Evolutionary conservation across 2,797 vertebrate genomes (phyloP).

Genomic region (Podarcis siculus): DNA sequence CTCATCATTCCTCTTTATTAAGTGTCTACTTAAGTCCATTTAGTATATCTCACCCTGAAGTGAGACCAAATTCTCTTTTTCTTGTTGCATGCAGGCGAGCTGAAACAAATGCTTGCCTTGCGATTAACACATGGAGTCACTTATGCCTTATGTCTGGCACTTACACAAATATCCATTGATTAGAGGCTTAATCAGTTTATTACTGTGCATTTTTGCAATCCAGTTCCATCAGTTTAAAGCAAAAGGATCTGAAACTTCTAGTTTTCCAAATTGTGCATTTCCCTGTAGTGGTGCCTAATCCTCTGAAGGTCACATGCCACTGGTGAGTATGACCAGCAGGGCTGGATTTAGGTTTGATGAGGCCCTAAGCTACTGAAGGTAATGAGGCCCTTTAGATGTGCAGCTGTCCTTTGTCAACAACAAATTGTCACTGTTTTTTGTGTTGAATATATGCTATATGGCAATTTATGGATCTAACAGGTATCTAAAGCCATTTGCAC

Average conservation of each 20-base stretch:
- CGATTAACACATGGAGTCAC: conserved; percentile 76
- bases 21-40: conserved; percentile 54
- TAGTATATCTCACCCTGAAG: conserved; percentile 51
- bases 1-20: conserved; percentile 57
- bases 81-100: conserved; percentile 39
- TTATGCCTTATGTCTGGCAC: conserved; percentile 68
- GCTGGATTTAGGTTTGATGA: too few species aligned
- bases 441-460: too few species aligned
- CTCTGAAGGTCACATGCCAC: too few species aligned
- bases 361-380: too few species aligned
- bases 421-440: too few species aligned
- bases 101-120: conserved; percentile 68
- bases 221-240: conserved; percentile 66
- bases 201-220: conserved; percentile 73
- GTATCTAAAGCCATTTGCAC: too few species aligned
- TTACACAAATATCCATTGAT: conserved; percentile 77
- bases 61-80: conserved; percentile 50
- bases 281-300: not conserved
- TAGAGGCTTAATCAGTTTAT: conserved; percentile 80
- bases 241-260: not conserved
- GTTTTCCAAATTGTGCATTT: not conserved
- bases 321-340: too few species aligned
- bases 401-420: too few species aligned
- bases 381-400: too few species aligned
- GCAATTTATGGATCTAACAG: too few species aligned